phyloP scores from a whole-genome alignment of 2,888 invertebrate genomes.

The Sthenelais limicola region DNA sequence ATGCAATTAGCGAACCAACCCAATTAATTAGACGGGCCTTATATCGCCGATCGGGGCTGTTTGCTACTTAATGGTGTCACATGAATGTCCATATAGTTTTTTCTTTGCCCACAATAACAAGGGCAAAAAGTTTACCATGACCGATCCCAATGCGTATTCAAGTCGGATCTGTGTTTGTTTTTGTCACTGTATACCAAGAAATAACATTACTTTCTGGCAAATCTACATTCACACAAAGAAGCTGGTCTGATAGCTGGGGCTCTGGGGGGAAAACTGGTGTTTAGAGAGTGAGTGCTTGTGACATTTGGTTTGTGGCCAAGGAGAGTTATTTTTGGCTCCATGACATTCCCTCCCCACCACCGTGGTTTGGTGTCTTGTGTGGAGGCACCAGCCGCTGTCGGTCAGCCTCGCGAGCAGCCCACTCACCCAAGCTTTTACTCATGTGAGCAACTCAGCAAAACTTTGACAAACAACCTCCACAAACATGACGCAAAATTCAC shows the following conservation, averaged over 20 bases:
- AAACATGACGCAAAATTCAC: no score
- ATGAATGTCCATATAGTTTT: background rate
- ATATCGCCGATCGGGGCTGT: conserved; percentile 27
- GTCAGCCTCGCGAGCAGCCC: no score
- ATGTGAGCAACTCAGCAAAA: no score
- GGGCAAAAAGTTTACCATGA: conserved; percentile 8
- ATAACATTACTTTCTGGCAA: no score
- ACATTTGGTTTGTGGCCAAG: conserved; percentile 38
- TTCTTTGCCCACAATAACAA: background rate
- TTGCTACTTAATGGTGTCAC: conserved; percentile 25
- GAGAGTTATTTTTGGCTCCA: conserved; percentile 39
- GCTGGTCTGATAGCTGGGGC: background rate
- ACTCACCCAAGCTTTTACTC: no score
- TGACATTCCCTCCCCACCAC: conserved; percentile 32
- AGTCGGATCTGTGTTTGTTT: no score
- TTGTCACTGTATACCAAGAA: no score
- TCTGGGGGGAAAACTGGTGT: conserved; percentile 10
- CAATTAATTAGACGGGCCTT: conserved; percentile 37
- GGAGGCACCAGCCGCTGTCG: background rate
- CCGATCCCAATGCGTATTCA: no score
- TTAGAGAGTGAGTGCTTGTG: conserved; percentile 30
- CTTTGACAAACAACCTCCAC: no score
- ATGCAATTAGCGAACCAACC: conserved; percentile 32
- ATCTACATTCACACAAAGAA: no score
- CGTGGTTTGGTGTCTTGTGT: no score